Evolutionary conservation across 2,888 invertebrate species (phyloP).

Genomic region (Caenorhabditis wallacei): DNA sequence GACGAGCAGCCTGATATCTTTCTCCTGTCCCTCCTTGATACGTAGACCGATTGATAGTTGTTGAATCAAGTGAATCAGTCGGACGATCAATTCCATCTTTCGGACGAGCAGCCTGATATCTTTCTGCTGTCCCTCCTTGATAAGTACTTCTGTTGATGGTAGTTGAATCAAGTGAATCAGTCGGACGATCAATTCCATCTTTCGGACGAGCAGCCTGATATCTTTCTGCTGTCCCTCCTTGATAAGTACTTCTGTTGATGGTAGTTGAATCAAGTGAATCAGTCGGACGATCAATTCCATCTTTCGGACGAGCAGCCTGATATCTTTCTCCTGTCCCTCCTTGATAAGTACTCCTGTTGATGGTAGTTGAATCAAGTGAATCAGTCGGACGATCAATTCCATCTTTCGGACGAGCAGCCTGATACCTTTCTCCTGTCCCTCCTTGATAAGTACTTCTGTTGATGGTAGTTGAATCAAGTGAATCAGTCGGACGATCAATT

Average conservation of each 20-base stretch:
- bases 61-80: slow-evolving; percentile 11
- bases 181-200: slow-evolving; percentile 17
- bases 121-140: slow-evolving; percentile 28
- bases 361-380: slow-evolving; percentile 21
- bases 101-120: slow-evolving; percentile 14
- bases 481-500: slow-evolving; percentile 25
- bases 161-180: slow-evolving; percentile 14
- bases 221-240: slow-evolving; percentile 32
- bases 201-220: slow-evolving; percentile 25
- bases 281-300: slow-evolving; percentile 23
- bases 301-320: slow-evolving; percentile 22
- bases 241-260: slow-evolving; percentile 33
- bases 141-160: slow-evolving; percentile 26
- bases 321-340: slow-evolving; percentile 30
- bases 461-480: slow-evolving; percentile 31
- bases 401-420: slow-evolving; percentile 27
- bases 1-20: slow-evolving; percentile 14
- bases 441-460: slow-evolving; percentile 43
- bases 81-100: slow-evolving; percentile 20
- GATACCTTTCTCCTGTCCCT: slow-evolving; percentile 24
- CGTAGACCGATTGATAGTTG: slow-evolving; percentile 16
- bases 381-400: slow-evolving; percentile 21
- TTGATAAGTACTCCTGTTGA: slow-evolving; percentile 40
- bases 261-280: slow-evolving; percentile 24
- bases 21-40: slow-evolving; percentile 32